phyloP scores from a whole-genome alignment of 1,140 invertebrate genomes.

The Cotesia vestalis region DNA sequence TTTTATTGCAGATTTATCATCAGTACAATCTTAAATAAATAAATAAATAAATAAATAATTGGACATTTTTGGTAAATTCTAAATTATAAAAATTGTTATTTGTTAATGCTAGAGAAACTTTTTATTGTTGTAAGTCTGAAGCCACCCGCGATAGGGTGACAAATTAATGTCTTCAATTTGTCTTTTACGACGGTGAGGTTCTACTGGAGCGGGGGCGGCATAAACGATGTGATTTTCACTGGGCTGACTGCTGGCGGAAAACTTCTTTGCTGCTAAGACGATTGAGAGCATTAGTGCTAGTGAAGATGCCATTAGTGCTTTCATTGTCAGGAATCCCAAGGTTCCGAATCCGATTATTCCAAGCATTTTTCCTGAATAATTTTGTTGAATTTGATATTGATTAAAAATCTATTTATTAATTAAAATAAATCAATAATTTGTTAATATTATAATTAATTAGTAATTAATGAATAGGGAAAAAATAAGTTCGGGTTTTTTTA shows the following conservation, averaged over 20 bases:
- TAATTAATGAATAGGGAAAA: too few species aligned
- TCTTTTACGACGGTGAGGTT: constrained; percentile 64
- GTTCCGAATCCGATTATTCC: constrained; percentile 77
- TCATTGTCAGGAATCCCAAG: constrained; percentile 77
- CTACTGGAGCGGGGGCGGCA: too few species aligned
- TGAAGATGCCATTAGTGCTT: constrained; percentile 72
- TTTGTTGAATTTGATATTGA: not conserved
- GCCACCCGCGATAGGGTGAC: constrained; percentile 70
- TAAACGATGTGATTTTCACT: constrained; percentile 67
- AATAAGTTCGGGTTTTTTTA: too few species aligned
- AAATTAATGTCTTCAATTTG: constrained; percentile 55
- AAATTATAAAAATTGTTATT: too few species aligned
- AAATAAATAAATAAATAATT: constrained; percentile 8
- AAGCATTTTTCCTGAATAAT: constrained; percentile 68
- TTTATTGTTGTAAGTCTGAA: constrained; percentile 40
- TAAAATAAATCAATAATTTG: too few species aligned
- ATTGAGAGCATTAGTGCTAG: constrained; percentile 77
- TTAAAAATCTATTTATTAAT: too few species aligned
- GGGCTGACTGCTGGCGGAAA: constrained; percentile 67
- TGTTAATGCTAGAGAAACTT: constrained; percentile 7
- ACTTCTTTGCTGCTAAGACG: constrained; percentile 77
- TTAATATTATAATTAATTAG: too few species aligned
- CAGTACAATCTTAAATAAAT: not conserved
- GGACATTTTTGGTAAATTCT: not conserved
- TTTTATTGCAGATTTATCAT: not conserved